Conservation (phyloP, 2,113 vertebrate species). For the Spermophilus dauricus region DNA sequence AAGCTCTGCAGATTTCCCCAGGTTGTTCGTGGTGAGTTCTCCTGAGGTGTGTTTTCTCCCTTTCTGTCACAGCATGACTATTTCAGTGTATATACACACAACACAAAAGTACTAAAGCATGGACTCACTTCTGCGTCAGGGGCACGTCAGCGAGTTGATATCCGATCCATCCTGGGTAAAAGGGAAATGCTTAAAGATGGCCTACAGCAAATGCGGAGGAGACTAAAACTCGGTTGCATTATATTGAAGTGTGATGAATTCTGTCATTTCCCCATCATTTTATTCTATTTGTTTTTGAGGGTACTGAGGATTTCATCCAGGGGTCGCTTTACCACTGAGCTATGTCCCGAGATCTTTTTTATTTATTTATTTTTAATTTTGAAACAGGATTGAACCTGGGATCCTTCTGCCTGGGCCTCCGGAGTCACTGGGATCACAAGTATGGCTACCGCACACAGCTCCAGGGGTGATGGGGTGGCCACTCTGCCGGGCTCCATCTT, state of each 20-base stretch:
- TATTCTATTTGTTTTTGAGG: neutral
- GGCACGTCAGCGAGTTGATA: neutral
- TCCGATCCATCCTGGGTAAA: neutral
- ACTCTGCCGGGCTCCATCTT: neutral
- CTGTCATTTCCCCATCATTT: constrained; percentile 37
- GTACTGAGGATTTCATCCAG: no score
- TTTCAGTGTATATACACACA: neutral
- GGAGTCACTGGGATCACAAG: neutral
- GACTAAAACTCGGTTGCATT: constrained; percentile 26
- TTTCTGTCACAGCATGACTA: constrained; percentile 55
- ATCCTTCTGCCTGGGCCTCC: neutral
- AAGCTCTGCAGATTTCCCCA: constrained; percentile 45
- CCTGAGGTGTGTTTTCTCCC: neutral
- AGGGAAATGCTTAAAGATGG: constrained; percentile 26
- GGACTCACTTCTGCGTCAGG: constrained; percentile 20
- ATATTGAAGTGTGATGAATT: constrained; percentile 9
- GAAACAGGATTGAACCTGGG: neutral
- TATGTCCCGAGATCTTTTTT: no score
- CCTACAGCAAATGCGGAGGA: neutral
- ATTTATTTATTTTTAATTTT: neutral
- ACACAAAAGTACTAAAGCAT: constrained; percentile 39
- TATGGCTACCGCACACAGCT: no score
- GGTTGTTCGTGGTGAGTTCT: constrained; percentile 24
- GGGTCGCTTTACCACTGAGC: no score
- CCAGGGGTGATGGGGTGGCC: no score